A percentile compares a stretch with the other conserved stretches of the same genome.
Evolutionary conservation across 2,113 vertebrate species (phyloP).

Genomic region (Myiozetetes cayanensis): DNA sequence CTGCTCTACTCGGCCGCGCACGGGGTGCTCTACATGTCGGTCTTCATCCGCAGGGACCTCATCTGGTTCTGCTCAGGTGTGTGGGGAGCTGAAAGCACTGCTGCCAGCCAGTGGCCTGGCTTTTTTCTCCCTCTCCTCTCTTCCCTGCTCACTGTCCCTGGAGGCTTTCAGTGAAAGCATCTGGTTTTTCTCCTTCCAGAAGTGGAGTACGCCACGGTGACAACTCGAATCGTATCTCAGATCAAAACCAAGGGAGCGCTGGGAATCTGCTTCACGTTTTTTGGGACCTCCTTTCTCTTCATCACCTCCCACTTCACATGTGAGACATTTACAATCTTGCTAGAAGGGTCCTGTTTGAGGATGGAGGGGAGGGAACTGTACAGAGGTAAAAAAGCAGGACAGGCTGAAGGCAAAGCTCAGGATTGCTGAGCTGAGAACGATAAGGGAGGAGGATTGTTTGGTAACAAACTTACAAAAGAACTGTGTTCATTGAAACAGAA

Average conservation of each 20-base stretch:
- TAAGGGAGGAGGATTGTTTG: background rate
- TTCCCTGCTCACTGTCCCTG: background rate
- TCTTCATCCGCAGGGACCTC: slow-evolving; percentile 93
- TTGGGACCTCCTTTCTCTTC: slow-evolving; percentile 97
- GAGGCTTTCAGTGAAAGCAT: background rate
- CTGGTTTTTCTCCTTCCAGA: slow-evolving; percentile 72
- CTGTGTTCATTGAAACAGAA: background rate
- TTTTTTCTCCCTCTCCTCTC: background rate
- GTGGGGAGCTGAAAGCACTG: background rate
- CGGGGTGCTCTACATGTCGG: slow-evolving; percentile 87
- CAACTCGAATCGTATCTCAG: slow-evolving; percentile 95
- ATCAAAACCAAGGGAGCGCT: slow-evolving; percentile 98
- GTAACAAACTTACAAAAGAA: background rate
- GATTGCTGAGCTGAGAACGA: background rate
- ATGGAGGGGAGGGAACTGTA: background rate
- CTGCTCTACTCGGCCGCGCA: slow-evolving; percentile 87
- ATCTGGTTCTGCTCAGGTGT: slow-evolving; percentile 99
- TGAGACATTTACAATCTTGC: slow-evolving; percentile 67
- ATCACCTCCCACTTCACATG: slow-evolving; percentile 98
- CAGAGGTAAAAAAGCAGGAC: background rate
- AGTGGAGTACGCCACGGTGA: slow-evolving; percentile 91
- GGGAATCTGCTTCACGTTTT: slow-evolving; percentile 90
- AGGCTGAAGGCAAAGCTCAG: background rate
- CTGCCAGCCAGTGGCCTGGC: background rate
- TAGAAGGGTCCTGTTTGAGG: background rate